Evolutionary conservation across 2,113 vertebrate genomes (phyloP), one percentile per base, ranked within the genome.

Genomic region (Phaethon lepturus): DNA sequence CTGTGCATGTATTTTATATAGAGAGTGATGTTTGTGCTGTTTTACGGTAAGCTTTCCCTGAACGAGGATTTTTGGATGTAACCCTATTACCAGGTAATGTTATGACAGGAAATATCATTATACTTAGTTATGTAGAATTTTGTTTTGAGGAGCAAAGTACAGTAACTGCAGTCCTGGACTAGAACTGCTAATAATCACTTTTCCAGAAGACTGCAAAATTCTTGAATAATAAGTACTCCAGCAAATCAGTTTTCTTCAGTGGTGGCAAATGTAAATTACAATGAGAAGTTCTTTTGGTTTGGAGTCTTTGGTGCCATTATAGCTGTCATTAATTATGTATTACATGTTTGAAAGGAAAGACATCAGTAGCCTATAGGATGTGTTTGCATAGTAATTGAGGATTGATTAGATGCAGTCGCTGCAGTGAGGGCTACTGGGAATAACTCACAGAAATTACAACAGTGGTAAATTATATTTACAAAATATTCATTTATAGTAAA

Each of bases 331-430:
- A 97, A 96, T 97, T 96, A 94, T 92, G 84, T 94, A 78, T 96
- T 94, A 68, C 33, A 3, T 93, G 63, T 97, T 97, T 91, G 94
- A 88, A 95, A 96, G 86, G 66, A 91, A 94, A 93, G 95, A 68
- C 44, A 66, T 83, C 75, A 66, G 92, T 77, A 94, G 85, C 90
- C 90, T 91, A 89, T 91, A 86, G 95, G 95, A 94, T 87, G 72
- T 64, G 89, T 96, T 95, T 97, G 90, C 91, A 94, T 90, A 90
- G 95, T 90, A 97, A 98, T 59, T 97, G 88, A 95, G 83, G 96
- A 95, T 96, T 97, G 93, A 97, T 97, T 93, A 88, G 91, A 79
- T 86, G 76, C 93, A 96, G 31, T 83, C 73, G 97, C 94, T 97
- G 88, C 79, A 90, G 59, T 38, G 92, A 96, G 45, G 52, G 53